phyloP scores from a whole-genome alignment of 2,888 invertebrate genomes.

The Blastobasis adustella region DNA sequence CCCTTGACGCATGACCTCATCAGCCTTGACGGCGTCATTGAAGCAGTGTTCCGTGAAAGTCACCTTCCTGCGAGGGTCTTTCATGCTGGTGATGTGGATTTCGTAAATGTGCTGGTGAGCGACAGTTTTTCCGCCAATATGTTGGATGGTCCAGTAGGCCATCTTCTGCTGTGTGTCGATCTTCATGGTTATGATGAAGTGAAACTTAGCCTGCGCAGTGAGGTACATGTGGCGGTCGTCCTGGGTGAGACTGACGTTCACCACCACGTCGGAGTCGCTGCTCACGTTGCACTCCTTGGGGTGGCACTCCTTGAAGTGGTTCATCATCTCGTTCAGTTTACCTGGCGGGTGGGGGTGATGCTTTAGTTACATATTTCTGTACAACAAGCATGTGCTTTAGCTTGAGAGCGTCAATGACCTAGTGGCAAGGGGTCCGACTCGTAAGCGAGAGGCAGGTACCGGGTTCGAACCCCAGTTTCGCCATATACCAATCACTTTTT shows the following conservation, averaged over 20 bases:
- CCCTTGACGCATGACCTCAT: slow-evolving; percentile 46
- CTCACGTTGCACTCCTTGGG: slow-evolving; percentile 34
- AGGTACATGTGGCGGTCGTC: slow-evolving; percentile 50
- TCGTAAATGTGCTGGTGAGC: slow-evolving; percentile 56
- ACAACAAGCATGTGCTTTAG: too few species aligned
- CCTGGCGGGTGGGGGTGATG: slow-evolving; percentile 17
- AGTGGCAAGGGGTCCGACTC: too few species aligned
- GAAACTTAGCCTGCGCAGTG: slow-evolving; percentile 38
- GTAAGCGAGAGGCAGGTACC: too few species aligned
- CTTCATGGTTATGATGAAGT: slow-evolving; percentile 53
- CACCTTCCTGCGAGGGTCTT: slow-evolving; percentile 42
- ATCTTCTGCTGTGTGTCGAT: slow-evolving; percentile 51
- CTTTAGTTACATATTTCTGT: too few species aligned
- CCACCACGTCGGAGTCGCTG: slow-evolving; percentile 41
- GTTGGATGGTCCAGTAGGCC: slow-evolving; percentile 55
- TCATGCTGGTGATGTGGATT: slow-evolving; percentile 48
- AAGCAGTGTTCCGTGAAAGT: slow-evolving; percentile 54
- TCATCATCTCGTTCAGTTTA: slow-evolving; percentile 44
- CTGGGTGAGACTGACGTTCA: slow-evolving; percentile 28
- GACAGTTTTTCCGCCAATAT: slow-evolving; percentile 45
- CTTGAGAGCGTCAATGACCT: too few species aligned
- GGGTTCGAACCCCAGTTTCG: too few species aligned
- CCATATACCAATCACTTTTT: too few species aligned
- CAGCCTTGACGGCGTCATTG: slow-evolving; percentile 48
- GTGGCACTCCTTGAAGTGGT: slow-evolving; percentile 57